Base-by-base conservation (phyloP, 2,888 invertebrate genomes). In the Drosophila monieri region DNA sequence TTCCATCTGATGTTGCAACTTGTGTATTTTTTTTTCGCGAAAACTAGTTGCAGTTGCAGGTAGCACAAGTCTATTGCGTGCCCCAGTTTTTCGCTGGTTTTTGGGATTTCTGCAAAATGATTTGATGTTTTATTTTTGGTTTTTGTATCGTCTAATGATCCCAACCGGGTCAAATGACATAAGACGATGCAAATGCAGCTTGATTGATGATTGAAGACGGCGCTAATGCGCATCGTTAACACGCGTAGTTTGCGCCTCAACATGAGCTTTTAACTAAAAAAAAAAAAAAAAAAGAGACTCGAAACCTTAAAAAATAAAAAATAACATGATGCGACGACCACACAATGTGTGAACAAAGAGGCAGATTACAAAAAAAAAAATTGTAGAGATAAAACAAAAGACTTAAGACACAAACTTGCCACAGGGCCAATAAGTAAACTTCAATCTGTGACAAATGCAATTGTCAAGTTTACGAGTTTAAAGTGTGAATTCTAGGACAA, bases 181-280 rank as follows among this genome's bases (percentile, higher is more conserved):
- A 55, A 68, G 57, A 41, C 41, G 25, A 73, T 85, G 84, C 87
- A 80, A 87, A 84, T 84, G 74, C 74, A 81, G 66, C 62, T 68
- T 85, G 76, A 85, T 87, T 87, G 55, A 87, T 80, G 85, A 59
- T 59, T 54, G 46, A 57, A 52, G 71, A 49, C 46, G 48, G 25
- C 23, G 69, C 66, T 66, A 56, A 65, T 65, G 72, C 44, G 47
- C 76, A 68, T 68, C 73, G 79, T 72, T 85, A 78, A 59, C 51
- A 62, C 58, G 64, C 58, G 61, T 78, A 60, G 71, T 80, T 84
- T 84, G 74, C 57, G 59, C 51, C 48, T 39, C 21, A 54, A 56
- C 44, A 30, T 21, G 25, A 12, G 6, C 37, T 27, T 27, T 9
- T 30, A 44, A 47, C 14, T 32, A 35, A 25, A 39, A 18, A 51